phyloP scores from a whole-genome alignment of 2,888 invertebrate genomes.

The Linnaemya vulpina region DNA sequence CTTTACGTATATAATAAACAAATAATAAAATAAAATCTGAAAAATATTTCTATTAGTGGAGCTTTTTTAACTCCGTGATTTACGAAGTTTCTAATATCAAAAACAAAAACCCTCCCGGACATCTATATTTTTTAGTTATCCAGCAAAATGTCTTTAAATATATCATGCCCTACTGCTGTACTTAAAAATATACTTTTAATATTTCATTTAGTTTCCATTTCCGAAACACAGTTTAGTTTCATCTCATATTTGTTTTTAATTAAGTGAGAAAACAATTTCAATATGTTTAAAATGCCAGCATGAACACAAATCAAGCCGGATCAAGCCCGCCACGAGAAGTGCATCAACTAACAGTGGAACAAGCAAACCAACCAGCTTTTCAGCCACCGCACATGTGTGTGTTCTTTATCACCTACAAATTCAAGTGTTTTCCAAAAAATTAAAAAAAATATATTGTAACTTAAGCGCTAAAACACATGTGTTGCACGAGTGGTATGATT shows the following conservation, averaged over 20 bases:
- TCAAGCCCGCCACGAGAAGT: background rate
- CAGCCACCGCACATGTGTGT: slow-evolving; percentile 52
- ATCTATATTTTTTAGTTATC: no score
- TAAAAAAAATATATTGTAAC: slow-evolving; percentile 18
- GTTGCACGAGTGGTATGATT: slow-evolving; percentile 29
- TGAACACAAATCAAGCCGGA: background rate
- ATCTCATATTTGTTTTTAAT: slow-evolving; percentile 39
- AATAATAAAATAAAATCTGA: no score
- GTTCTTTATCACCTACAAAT: slow-evolving; percentile 57
- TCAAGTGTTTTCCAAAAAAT: slow-evolving; percentile 56
- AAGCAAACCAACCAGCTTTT: background rate
- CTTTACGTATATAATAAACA: no score
- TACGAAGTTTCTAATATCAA: no score
- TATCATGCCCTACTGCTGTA: no score
- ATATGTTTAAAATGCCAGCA: slow-evolving; percentile 36
- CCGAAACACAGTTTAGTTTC: background rate
- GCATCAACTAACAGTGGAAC: slow-evolving; percentile 21
- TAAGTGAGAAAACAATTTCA: slow-evolving; percentile 58
- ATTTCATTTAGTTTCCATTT: background rate
- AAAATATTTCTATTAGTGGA: no score
- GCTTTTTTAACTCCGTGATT: no score
- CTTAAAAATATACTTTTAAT: background rate
- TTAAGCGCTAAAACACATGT: slow-evolving; percentile 58
- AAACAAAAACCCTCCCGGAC: no score
- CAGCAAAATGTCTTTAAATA: no score